These are phyloP conservation scores for Drosophila busckii DNA, from an alignment of 1,140 invertebrate genomes.

Conservation along the genomic window DNA sequence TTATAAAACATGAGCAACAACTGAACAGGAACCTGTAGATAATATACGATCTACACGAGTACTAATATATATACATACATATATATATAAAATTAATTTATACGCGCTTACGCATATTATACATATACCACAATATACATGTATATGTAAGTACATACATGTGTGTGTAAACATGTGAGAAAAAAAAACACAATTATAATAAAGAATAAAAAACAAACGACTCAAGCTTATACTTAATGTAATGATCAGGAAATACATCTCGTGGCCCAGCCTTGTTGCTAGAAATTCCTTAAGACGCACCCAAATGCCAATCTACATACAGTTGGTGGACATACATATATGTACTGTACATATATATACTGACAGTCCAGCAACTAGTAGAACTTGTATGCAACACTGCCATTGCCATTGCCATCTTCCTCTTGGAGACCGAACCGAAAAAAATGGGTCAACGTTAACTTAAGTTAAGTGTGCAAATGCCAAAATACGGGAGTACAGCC, in stretches of 20 bases:
- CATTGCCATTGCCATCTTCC: neutral
- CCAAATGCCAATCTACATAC: neutral
- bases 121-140: conserved; percentile 46
- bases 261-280: neutral
- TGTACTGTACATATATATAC: conserved; percentile 12
- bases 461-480: too few relatives aligned
- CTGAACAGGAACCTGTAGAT: conserved; percentile 63
- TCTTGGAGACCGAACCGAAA: too few relatives aligned
- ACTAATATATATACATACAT: conserved; percentile 27
- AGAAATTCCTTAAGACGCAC: conserved; percentile 8
- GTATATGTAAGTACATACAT: conserved; percentile 51
- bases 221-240: neutral
- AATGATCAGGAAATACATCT: too few relatives aligned
- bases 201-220: conserved; percentile 2
- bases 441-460: too few relatives aligned
- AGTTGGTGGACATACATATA: conserved; percentile 20
- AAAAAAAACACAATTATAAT: conserved; percentile 56
- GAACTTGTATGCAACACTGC: neutral
- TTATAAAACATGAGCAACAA: conserved; percentile 46
- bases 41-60: conserved; percentile 65
- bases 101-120: conserved; percentile 63
- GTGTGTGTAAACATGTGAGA: conserved; percentile 51
- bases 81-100: conserved; percentile 56
- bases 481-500: conserved; percentile 31
- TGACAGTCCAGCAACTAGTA: conserved; percentile 8